These are phyloP conservation scores for Oedothorax gibbosus DNA, from an alignment of 1,140 invertebrate species.

Conservation along the genomic window DNA sequence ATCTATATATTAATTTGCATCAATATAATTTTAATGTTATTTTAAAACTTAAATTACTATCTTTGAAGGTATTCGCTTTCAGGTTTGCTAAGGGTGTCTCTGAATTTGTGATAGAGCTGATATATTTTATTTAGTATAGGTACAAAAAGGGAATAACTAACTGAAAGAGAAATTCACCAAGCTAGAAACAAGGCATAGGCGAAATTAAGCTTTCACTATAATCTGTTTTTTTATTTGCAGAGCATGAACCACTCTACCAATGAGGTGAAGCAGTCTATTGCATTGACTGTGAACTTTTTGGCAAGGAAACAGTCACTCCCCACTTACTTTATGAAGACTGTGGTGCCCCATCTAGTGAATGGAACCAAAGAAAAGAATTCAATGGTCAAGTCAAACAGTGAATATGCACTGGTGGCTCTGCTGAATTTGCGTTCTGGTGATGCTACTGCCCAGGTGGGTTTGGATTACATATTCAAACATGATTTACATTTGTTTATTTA, in stretches of 20 bases:
- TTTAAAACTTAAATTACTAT: no score
- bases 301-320: conserved; percentile 76
- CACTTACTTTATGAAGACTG: conserved; percentile 78
- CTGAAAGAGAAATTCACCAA: neutral
- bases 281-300: conserved; percentile 81
- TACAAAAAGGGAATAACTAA: neutral
- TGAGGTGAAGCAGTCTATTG: conserved; percentile 93
- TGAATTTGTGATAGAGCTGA: no score
- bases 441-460: conserved; percentile 78
- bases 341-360: conserved; percentile 93
- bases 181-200: neutral
- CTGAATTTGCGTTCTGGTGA: conserved; percentile 82
- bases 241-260: conserved; percentile 91
- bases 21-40: no score
- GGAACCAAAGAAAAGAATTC: conserved; percentile 98
- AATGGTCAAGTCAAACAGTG: conserved; percentile 92
- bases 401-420: conserved; percentile 88
- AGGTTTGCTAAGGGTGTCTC: no score
- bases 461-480: neutral
- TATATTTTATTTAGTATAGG: no score
- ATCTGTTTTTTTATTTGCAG: conserved; percentile 43
- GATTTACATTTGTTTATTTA: neutral
- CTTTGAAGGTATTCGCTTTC: no score
- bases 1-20: no score
- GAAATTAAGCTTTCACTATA: neutral